Evolutionary conservation across 2,113 vertebrate species (phyloP).

Genomic region (Odocoileus virginianus): DNA sequence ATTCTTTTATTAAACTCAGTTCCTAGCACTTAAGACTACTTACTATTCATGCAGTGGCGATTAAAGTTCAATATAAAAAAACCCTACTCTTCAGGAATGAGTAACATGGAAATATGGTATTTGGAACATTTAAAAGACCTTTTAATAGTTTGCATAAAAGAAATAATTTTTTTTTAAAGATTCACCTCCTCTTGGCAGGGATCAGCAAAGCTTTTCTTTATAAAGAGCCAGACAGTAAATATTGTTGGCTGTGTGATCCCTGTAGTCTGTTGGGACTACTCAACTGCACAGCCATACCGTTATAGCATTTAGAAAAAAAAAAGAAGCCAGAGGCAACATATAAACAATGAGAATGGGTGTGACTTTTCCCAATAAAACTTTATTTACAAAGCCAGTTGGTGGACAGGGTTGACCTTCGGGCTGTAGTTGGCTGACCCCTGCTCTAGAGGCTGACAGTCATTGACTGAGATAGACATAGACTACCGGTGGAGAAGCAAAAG

Average conservation of each 20-base stretch:
- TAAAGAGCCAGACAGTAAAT: neutral
- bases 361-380: slow-evolving; percentile 29
- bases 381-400: neutral
- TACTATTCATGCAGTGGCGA: neutral
- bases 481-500: neutral
- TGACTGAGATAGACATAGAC: neutral
- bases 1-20: slow-evolving; percentile 16
- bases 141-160: neutral
- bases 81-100: neutral
- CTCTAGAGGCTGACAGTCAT: neutral
- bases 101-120: neutral
- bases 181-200: neutral
- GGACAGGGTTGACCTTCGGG: neutral
- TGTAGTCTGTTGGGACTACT: neutral
- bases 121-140: neutral
- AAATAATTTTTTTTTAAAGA: neutral
- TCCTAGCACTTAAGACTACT: neutral
- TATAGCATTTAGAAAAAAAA: neutral
- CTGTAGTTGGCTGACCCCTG: neutral
- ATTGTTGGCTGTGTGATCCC: neutral
- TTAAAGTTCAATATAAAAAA: slow-evolving; percentile 23
- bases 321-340: neutral
- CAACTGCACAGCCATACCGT: neutral
- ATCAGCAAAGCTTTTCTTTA: neutral
- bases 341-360: neutral